Evolutionary conservation across 2,113 vertebrate genomes (phyloP), one percentile per base, ranked within the genome.

Genomic region (Austrofundulus limnaeus): DNA sequence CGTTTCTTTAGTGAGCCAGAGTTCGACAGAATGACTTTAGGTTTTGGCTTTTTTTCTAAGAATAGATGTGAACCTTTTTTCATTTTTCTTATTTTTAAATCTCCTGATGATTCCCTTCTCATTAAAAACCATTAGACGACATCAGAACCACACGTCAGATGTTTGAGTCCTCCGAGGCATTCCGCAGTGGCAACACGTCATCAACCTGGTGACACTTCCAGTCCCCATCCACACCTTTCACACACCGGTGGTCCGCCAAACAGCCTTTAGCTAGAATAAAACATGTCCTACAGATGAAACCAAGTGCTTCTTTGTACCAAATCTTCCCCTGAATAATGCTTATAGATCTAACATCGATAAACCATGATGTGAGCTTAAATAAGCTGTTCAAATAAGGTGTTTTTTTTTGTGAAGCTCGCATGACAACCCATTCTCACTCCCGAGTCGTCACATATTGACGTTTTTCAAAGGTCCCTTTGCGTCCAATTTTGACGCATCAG

Each of bases 61-160:
- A 68, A 70, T 55, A 61, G 20, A 64, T 45, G 4, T 49, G 52
- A 28, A 61, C 55, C 38, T 12, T 62, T 80, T 45, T 70, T n/a
- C n/a, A n/a, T n/a, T n/a, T n/a, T n/a, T n/a, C n/a, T n/a, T n/a
- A n/a, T n/a, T 47, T 50, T 28, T 7, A 8, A 5, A 34, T 84
- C 71, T 75, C 56, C 25, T 58, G 81, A 54, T 77, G 75, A 73
- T 77, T 80, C 77, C 3, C 43, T 41, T 14, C 57, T 85, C 51
- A 66, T 80, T 70, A 72, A 39, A 86, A 84, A 62, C 75, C 70
- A 83, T 80, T 73, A 75, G 82, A 86, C 80, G 11, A 73, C 63
- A 77, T 74, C 70, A 54, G 48, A 71, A 61, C 84, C 83, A 80
- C 75, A 85, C 83, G 80, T 85, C 85, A 85, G 58, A 72, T 34